Base-by-base conservation (phyloP, 1,140 invertebrate genomes). In the Caenorhabditis tropicalis region DNA sequence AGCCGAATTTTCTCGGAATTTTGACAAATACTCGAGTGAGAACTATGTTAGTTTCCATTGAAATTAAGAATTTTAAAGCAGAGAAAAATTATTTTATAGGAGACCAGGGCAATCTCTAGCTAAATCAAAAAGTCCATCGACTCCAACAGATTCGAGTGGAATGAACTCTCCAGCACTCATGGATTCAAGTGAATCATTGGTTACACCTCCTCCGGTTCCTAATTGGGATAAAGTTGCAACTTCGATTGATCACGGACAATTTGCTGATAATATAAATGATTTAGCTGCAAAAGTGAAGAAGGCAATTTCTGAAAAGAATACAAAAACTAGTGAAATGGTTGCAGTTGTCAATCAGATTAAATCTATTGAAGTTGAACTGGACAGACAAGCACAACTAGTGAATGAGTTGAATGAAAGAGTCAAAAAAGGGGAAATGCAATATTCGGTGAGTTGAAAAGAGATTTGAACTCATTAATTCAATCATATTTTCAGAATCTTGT, bases 281-380 rank as follows among this genome's bases (percentile, higher is more conserved):
- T 24, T 74, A n/a, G 15, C 27, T 1, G 3, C 10, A 24, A 29
- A 74, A 74, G 65, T 74, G n/a, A 74, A 74, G 36, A 74, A 74
- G 27, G 65, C 65, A 15, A 74, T 74, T 74, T 33, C 33, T 74
- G 65, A 74, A 31, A 74, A 74, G 36, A 74, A 74, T 43, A 43
- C 65, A 15, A 29, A 29, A 36, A n/a, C 65, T 4, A 74, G 65
- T 74, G 65, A 74, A 24, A 74, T 74, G 65, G 65, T 74, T 39
- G 15, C 65, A 21, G 65, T 74, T 74, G 65, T 74, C 65, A 74
- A 74, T 74, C 33, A 74, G 65, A 74, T 74, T 74, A 74, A 74
- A 24, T 31, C 65, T 3, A 46, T 74, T 24, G 65, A 74, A 24
- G 65, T 74, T 21, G 36, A 74, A 27, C 24, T 74, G 36, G 65